phyloP scores from a whole-genome alignment of 2,888 invertebrate species.

The Campoletis raptor region DNA sequence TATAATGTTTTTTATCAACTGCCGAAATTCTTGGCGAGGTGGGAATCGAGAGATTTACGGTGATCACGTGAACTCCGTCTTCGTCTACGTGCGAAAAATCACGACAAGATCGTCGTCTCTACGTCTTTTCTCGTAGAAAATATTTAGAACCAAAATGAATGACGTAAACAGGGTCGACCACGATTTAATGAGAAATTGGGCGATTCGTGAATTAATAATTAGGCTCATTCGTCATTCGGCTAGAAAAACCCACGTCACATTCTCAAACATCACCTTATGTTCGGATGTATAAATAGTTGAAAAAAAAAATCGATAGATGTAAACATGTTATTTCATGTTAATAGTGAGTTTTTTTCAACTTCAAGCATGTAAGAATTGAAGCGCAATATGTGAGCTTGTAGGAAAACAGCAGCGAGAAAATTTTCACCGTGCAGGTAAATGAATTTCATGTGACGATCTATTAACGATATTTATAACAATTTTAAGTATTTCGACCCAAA shows the following conservation, averaged over 20 bases:
- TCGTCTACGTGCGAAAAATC: slow-evolving; percentile 43
- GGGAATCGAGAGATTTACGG: neutral
- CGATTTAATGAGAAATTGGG: neutral
- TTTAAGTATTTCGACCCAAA: neutral
- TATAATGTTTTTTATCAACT: neutral
- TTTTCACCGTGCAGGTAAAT: neutral
- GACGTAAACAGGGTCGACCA: neutral
- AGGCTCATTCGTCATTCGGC: neutral
- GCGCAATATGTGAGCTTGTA: neutral
- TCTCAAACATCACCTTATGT: neutral
- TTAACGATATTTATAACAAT: neutral
- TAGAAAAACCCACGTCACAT: neutral
- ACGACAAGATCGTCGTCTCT: neutral
- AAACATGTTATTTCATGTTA: neutral
- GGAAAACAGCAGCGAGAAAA: neutral
- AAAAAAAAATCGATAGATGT: neutral
- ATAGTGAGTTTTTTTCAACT: neutral
- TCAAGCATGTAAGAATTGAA: neutral
- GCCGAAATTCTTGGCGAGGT: neutral
- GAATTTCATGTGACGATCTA: neutral
- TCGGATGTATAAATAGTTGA: neutral
- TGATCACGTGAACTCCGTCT: slow-evolving; percentile 22
- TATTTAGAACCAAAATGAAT: neutral
- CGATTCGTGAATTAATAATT: neutral
- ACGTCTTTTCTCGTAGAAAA: slow-evolving; percentile 1